Base-by-base conservation (phyloP, 2,888 invertebrate species). In the Eumacrocentrus americanus region DNA sequence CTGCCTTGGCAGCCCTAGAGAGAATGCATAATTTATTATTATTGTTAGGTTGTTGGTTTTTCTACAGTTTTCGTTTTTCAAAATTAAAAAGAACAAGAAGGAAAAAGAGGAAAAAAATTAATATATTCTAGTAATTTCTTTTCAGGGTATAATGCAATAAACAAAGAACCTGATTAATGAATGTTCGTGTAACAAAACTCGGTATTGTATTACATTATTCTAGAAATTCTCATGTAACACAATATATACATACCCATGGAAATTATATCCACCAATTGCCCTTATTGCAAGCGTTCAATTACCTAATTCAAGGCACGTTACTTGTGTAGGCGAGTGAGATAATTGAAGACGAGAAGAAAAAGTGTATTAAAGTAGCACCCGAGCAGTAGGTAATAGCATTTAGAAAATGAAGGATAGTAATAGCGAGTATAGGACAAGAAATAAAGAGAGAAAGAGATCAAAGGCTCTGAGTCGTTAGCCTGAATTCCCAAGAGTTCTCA, bases 1-100 rank as follows among this genome's bases (percentile, higher is more conserved):
- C 87, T 82, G 72, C 70, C 62, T 80, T 80, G 11, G 74, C 71
- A 47, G 78, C 72, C 64, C 79, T 78, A 58, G 1, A 40, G 9
- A 40, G 22, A 18, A 9, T 48, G 7, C 12, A 25, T n/a, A n/a
- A n/a, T n/a, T n/a, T n/a, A n/a, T n/a, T n/a, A n/a, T n/a, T n/a
- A n/a, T n/a, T n/a, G n/a, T n/a, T n/a, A n/a, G n/a, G n/a, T n/a
- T n/a, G n/a, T n/a, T n/a, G n/a, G n/a, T n/a, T n/a, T n/a, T n/a
- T n/a, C n/a, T n/a, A n/a, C n/a, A n/a, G n/a, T n/a, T n/a, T n/a
- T n/a, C n/a, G n/a, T n/a, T n/a, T n/a, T n/a, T n/a, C n/a, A n/a
- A n/a, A n/a, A n/a, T n/a, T n/a, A n/a, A n/a, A n/a, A n/a, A n/a
- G n/a, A n/a, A n/a, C n/a, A n/a, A n/a, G n/a, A n/a, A n/a, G n/a